Evolutionary conservation across 2,888 invertebrate genomes (phyloP).

Genomic region (Pollenia angustigena): DNA sequence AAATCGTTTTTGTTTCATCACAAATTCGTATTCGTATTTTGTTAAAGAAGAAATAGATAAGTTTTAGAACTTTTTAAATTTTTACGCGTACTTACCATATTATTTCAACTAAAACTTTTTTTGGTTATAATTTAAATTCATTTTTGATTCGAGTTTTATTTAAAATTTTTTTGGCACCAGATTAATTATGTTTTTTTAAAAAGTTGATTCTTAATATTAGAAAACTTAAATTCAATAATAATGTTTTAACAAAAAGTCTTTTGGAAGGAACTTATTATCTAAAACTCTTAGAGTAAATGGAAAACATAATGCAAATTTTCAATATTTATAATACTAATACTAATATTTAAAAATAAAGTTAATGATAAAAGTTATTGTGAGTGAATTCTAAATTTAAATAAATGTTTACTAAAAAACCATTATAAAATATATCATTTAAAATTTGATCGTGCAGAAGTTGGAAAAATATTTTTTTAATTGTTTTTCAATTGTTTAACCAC

Average conservation of each 20-base stretch:
- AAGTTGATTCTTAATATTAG: background rate
- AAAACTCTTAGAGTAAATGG: constrained; percentile 62
- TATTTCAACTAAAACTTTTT: background rate
- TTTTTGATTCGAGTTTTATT: constrained; percentile 25
- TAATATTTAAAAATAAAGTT: background rate
- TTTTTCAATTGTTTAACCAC: no score
- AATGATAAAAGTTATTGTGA: no score
- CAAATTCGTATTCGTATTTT: no score
- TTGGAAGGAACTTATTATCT: constrained; percentile 43
- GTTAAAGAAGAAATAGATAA: no score
- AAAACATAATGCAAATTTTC: constrained; percentile 35
- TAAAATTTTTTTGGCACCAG: constrained; percentile 60
- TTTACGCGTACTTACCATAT: background rate
- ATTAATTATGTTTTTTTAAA: background rate
- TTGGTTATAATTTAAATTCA: background rate
- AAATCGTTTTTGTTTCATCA: no score
- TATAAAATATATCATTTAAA: no score
- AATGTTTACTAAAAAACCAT: no score
- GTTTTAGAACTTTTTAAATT: background rate
- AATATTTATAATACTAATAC: constrained; percentile 17
- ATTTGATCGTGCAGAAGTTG: no score
- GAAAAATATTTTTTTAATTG: no score
- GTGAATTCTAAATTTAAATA: no score
- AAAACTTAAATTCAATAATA: constrained; percentile 37
- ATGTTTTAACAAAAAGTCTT: constrained; percentile 39